Evolutionary conservation across 2,888 invertebrate genomes (phyloP), one percentile per base, ranked within the genome.

Genomic region (Bombylius discolor): DNA sequence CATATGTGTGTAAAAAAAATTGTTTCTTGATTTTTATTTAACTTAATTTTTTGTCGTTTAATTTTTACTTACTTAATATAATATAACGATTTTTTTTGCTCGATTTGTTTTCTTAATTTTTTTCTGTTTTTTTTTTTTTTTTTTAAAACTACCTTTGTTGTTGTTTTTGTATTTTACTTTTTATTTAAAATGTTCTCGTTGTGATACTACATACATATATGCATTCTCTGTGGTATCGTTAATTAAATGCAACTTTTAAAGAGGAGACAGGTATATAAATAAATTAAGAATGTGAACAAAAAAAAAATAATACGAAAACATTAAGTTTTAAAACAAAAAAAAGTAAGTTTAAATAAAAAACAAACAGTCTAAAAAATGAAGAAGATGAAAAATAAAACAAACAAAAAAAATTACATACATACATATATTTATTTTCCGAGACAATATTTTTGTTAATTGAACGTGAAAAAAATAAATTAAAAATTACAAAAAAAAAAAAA

Each of bases 171-270:
- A 11, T 42, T 42, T 42, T 42, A 11, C 11, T 42, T 8, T 42
- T 11, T 42, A 11, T 11, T 42, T 42, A 11, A 42, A 11, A 11
- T 42, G 8, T 42, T 42, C 11, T 42, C 39, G 39, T 11, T 42
- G 12, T 11, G 39, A 42, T 42, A 42, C 39, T 11, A 6, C 5
- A 11, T 42, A 42, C 2, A 23, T 23, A 23, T 3, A 23, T 23
- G n/a, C n/a, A 23, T 23, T 23, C 23, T 23, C 23, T 47, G 47
- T 48, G 34, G 39, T 51, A 42, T 55, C 42, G 51, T 55, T 55
- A 55, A 55, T 55, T 55, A 55, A 55, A 55, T 55, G 50, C 55
- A 55, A 12, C 50, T 55, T 51, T 33, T 31, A 13, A 53, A 55
- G 49, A 51, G 39, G 11, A 42, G 47, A 50, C 34, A 51, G 34